Base-by-base conservation (phyloP, 2,113 vertebrate genomes). In the Cynopterus brachyotis region DNA sequence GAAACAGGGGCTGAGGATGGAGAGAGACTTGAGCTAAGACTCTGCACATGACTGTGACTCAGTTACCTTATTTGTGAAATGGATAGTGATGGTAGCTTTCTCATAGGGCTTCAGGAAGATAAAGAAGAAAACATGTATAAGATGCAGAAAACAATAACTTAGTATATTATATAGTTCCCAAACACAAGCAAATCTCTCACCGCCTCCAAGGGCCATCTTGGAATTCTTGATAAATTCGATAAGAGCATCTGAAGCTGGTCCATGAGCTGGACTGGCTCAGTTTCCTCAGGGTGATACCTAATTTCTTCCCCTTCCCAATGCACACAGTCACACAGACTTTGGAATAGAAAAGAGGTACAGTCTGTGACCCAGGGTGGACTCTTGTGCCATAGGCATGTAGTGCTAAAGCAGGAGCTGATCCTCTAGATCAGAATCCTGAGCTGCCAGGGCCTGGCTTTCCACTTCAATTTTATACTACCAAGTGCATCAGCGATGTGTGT, bases 271-370 rank as follows among this genome's bases (percentile, higher is more conserved):
- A 17, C 57, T 6, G 7, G 11, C 60, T 92, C 42, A 30, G 40
- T 55, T 89, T 80, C 35, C 60, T 69, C 66, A 76, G 62, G 26
- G 17, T 57, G 47, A 62, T 42, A 67, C 37, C 42, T 66, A 22
- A n/a, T 3, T 40, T 4, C 35, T 20, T 26, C 5, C 3, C 19
- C 26, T 6, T 9, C 9, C 37, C 15, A 17, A 11, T 4, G 5
- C 35, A 42, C 24, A 15, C 7, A 37, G 30, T 72, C 66, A 85
- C 30, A 84, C 22, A 80, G 66, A 59, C n/a, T 53, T 73, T 17
- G 6, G 45, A 70, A 28, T 50, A 55, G n/a, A 73, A 93, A 67
- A 20, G 24, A 45, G 59, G 16, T 32, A 2, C 30, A 57, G 37
- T 22, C 59, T 79, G 40, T 59, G 79, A 67, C 5, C 37, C 57